A percentile compares a stretch with the other conserved stretches of the same genome.
phyloP scores from a whole-genome alignment of 2,797 vertebrate species.

The Poecilia velifera region DNA sequence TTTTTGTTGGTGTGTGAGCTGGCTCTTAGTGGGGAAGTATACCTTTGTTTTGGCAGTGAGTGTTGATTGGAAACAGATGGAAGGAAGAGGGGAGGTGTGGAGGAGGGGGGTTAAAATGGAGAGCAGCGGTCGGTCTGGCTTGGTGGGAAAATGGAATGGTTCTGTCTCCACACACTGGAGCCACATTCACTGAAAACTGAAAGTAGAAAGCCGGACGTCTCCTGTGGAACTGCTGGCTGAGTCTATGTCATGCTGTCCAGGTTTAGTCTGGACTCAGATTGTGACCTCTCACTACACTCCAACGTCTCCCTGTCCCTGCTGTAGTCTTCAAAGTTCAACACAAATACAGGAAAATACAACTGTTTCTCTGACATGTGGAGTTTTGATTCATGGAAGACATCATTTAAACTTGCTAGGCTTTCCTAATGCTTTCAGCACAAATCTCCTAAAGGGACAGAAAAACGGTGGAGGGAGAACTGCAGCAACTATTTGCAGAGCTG shows the following conservation, averaged over 20 bases:
- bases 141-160: slow-evolving; percentile 55
- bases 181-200: slow-evolving; percentile 30
- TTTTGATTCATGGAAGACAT: background rate
- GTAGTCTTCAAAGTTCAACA: background rate
- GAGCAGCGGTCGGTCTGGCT: slow-evolving; percentile 42
- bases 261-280: slow-evolving; percentile 5
- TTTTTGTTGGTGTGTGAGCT: slow-evolving; percentile 33
- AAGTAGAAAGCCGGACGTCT: slow-evolving; percentile 25
- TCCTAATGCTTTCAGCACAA: background rate
- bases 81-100: slow-evolving; percentile 24
- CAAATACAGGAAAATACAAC: background rate
- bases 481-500: background rate
- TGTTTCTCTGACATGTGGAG: background rate
- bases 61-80: slow-evolving; percentile 72
- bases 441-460: background rate
- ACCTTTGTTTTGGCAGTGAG: slow-evolving; percentile 44
- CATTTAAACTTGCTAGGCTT: background rate
- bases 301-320: background rate
- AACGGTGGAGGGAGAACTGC: background rate
- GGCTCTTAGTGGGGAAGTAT: slow-evolving; percentile 36
- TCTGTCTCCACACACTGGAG: slow-evolving; percentile 27
- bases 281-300: background rate
- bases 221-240: slow-evolving; percentile 2
- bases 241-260: background rate
- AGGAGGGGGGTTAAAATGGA: slow-evolving; percentile 47